These are phyloP conservation scores for Gavia stellata DNA, from an alignment of 2,113 vertebrate species.

Conservation along the genomic window DNA sequence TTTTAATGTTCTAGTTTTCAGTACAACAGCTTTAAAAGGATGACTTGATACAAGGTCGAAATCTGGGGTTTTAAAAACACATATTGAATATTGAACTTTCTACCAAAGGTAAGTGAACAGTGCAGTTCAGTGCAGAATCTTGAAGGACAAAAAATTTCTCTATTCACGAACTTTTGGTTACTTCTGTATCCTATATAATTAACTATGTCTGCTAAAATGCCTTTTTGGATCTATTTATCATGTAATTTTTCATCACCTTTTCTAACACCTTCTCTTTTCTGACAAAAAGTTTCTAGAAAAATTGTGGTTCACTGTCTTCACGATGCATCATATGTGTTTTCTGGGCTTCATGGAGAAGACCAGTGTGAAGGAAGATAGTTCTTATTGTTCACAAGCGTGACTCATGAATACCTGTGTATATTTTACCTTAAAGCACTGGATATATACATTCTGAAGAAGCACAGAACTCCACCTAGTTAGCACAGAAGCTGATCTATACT, in stretches of 20 bases:
- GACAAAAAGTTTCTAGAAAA: not conserved
- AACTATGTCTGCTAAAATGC: not conserved
- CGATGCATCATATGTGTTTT: not conserved
- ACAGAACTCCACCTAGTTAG: not conserved
- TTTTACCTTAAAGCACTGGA: not conserved
- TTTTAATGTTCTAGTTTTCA: constrained; percentile 15
- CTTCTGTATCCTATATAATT: not conserved
- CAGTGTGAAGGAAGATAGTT: not conserved
- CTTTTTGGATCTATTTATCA: not conserved
- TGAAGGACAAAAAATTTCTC: not conserved
- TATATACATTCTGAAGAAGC: not conserved
- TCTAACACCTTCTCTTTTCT: not conserved
- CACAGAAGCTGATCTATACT: not conserved
- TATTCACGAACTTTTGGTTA: not conserved
- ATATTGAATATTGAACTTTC: not conserved
- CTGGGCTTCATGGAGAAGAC: not conserved
- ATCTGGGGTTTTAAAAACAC: not conserved
- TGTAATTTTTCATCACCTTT: not conserved
- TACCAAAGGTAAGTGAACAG: not conserved
- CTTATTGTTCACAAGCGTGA: not conserved
- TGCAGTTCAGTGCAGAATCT: not conserved
- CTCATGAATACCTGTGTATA: not conserved
- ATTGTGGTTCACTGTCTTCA: not conserved
- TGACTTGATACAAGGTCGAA: not conserved
- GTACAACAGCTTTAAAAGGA: not conserved